Evolutionary conservation across 1,140 invertebrate genomes (phyloP), one percentile per base, ranked within the genome.

Genomic region (Rhizoglyphus robini): DNA sequence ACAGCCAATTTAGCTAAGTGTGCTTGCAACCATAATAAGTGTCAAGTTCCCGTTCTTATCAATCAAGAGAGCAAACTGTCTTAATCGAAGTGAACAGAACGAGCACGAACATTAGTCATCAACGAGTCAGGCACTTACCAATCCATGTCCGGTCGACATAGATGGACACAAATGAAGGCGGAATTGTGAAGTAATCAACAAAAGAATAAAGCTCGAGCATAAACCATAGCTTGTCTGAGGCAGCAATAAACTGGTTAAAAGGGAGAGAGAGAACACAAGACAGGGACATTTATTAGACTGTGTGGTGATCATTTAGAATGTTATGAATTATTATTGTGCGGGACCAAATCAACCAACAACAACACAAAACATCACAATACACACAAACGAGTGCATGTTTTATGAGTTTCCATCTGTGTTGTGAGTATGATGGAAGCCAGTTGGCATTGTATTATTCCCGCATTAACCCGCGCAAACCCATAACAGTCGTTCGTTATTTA

Each of bases 121-220:
- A n/a, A n/a, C n/a, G n/a, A n/a, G n/a, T n/a, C n/a, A n/a, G n/a
- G 29, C 54, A 77, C 85, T 86, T 80, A 90, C 92, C 96, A 81
- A 99, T 94, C 96, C 96, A 99, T 78, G 95, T 98, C 81, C 96
- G 87, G 84, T 98, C 91, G 80, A 99, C 84, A 83, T 99, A 99
- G 83, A 99, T 98, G 77, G 96, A 96, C 78, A 99, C 93, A 84
- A 99, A 99, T 80, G 95, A 98, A 81, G 96, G 96, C 82, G 96
- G 96, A 85, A 99, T 99, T 82, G 96, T 99, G 84, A 97, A 99
- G 82, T 98, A 99, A 83, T 99, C 96, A 83, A 99, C 96, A 83
- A 99, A 96, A 77, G 93, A 97, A 83, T 98, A 99, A 84, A 99
- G 88, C 82, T 99, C 96, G 83, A 99, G 84, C 91, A 99, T 96